These are phyloP conservation scores for Acanthacorydalis orientalis DNA, from an alignment of 2,888 invertebrate genomes.

Conservation along the genomic window DNA sequence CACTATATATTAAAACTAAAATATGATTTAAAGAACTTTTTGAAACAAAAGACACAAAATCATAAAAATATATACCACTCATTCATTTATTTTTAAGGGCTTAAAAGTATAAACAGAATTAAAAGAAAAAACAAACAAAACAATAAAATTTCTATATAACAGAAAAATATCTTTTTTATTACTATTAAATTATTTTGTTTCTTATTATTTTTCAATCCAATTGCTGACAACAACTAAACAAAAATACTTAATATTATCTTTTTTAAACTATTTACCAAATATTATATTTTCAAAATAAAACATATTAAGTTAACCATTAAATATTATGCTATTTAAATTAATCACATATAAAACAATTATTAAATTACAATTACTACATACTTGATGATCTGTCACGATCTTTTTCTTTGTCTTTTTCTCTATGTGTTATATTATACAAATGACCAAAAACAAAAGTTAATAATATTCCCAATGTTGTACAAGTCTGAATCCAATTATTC, in stretches of 20 bases:
- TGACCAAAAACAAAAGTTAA: slow-evolving; percentile 35
- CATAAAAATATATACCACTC: not conserved
- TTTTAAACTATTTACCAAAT: no score
- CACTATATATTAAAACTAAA: slow-evolving; percentile 8
- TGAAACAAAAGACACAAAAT: not conserved
- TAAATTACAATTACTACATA: not conserved
- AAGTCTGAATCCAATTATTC: slow-evolving; percentile 30
- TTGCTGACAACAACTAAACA: no score
- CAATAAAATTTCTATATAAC: not conserved
- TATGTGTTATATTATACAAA: slow-evolving; percentile 32
- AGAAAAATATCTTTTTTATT: no score
- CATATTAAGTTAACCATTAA: no score
- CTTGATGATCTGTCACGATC: slow-evolving; percentile 10
- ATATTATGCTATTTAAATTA: no score
- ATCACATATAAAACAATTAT: no score
- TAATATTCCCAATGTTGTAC: slow-evolving; percentile 29
- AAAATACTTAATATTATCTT: no score
- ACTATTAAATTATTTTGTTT: no score
- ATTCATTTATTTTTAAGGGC: not conserved
- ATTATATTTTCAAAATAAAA: no score
- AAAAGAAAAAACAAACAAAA: no score
- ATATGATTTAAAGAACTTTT: slow-evolving; percentile 6
- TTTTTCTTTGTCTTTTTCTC: slow-evolving; percentile 28
- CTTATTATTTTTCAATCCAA: no score
- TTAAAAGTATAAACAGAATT: no score